Conservation (phyloP, 2,888 invertebrate species). For the Steinernema hermaphroditum region DNA sequence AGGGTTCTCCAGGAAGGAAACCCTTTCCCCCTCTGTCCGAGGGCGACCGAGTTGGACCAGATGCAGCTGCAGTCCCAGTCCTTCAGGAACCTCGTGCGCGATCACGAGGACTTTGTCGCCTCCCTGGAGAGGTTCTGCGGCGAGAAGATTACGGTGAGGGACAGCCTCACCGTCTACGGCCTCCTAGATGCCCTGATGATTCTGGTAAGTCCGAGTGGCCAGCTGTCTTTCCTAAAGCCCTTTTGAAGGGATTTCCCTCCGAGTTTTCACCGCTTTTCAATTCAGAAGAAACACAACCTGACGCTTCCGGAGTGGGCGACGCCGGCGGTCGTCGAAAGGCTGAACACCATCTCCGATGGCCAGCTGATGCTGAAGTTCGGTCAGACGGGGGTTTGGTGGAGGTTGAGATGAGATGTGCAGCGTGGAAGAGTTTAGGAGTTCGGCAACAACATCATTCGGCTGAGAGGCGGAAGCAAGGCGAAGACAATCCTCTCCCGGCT, state of each 20-base stretch:
- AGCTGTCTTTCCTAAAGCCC: too few relatives aligned
- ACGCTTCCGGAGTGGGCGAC: not conserved
- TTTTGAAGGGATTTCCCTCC: too few relatives aligned
- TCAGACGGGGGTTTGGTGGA: not conserved
- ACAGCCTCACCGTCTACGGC: constrained; percentile 7
- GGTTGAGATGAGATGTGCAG: not conserved
- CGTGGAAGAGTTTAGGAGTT: not conserved
- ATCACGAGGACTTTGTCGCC: not conserved
- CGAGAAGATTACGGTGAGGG: constrained; percentile 1
- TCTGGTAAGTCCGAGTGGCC: not conserved
- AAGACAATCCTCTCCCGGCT: not conserved
- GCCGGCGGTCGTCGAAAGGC: not conserved
- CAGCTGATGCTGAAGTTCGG: constrained; percentile 21
- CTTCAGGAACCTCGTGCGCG: constrained; percentile 7
- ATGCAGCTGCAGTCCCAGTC: not conserved
- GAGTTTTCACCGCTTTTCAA: too few relatives aligned
- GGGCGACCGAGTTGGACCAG: not conserved
- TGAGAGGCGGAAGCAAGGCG: constrained; percentile 7
- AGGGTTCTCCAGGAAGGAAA: constrained; percentile 24
- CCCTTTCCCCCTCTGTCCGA: constrained; percentile 7
- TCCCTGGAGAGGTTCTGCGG: not conserved
- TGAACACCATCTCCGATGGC: not conserved
- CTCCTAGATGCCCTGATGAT: not conserved
- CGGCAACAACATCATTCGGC: constrained; percentile 3
- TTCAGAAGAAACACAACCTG: constrained; percentile 11